Base-by-base conservation (phyloP, 2,113 vertebrate genomes). In the Reinhardtius hippoglossoides region DNA sequence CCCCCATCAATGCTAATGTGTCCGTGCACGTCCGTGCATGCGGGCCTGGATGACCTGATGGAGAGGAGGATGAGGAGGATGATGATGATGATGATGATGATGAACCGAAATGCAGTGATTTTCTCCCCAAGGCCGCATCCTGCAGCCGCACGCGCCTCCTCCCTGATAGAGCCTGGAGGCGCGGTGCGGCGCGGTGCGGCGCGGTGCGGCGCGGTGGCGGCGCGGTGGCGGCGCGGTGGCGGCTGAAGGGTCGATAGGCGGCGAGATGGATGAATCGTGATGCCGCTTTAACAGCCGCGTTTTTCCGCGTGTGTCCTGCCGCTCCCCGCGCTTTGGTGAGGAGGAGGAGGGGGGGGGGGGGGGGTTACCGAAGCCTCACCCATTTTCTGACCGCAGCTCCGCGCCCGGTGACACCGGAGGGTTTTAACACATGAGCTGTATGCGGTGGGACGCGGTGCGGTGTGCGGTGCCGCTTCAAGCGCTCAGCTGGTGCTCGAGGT, bases 61-160 rank as follows among this genome's bases (percentile, higher is more conserved):
- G 70, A 62, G 74, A 9, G 50, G 20, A 54, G 9, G 66, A 77
- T 7, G 31, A 31, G 46, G 54, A 54, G 1, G 52, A 54, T 21
- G 54, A 27, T 59, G 58, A 71, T 8, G 56, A 15, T 64, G n/a
- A n/a, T n/a, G n/a, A n/a, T 24, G 71, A 71, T 8, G 56, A 15
- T 64, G 59, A 37, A 70, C 9, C 67, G 59, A 71, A 83, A 88
- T 88, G 89, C 87, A 80, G 87, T 66, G 59, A 73, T 81, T 88
- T 81, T 76, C 76, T 54, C 7, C 44, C 5, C 18, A 37, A 84
- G 88, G 83, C 79, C 74, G 77, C 35, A 42, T 42, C 40, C 40
- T 42, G 40, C 78, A 80, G 79, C 79, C 71, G 0, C 67, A 40
- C 64, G 78, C 82, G 76, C 81, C 83, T 71, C 87, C 83, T 83